Conservation (phyloP, 2,113 vertebrate species). For the Candoia aspera region DNA sequence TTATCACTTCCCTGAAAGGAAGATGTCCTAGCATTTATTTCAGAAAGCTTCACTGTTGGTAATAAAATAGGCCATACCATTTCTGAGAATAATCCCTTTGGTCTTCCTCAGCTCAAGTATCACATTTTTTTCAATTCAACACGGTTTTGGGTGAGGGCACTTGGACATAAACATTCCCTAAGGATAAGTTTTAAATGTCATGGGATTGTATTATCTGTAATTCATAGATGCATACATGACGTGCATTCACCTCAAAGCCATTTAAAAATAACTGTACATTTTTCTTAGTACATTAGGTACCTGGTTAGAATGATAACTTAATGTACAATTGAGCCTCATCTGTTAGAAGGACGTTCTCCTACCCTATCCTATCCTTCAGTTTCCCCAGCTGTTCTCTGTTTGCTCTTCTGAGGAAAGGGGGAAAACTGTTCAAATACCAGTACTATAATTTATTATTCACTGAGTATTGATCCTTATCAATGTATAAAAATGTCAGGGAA, state of each 20-base stretch:
- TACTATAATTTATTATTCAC: conserved; percentile 3
- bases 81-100: not conserved
- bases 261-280: not conserved
- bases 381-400: not conserved
- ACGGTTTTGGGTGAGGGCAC: not conserved
- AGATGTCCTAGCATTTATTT: not conserved
- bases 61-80: not conserved
- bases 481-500: not conserved
- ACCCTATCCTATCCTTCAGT: not conserved
- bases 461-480: not conserved
- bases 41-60: not conserved
- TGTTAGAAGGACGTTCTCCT: not conserved
- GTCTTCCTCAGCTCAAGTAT: not conserved
- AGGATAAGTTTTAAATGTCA: not conserved
- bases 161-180: conserved; percentile 1
- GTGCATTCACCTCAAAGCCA: not conserved
- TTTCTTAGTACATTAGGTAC: not conserved
- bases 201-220: not conserved
- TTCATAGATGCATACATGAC: not conserved
- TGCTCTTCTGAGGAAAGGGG: not conserved
- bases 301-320: not conserved
- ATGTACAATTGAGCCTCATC: not conserved
- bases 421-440: not conserved
- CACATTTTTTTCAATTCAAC: not conserved
- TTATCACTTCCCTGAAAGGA: not conserved